Evolutionary conservation across 2,113 vertebrate species (phyloP).

Genomic region (Caracal caracal): DNA sequence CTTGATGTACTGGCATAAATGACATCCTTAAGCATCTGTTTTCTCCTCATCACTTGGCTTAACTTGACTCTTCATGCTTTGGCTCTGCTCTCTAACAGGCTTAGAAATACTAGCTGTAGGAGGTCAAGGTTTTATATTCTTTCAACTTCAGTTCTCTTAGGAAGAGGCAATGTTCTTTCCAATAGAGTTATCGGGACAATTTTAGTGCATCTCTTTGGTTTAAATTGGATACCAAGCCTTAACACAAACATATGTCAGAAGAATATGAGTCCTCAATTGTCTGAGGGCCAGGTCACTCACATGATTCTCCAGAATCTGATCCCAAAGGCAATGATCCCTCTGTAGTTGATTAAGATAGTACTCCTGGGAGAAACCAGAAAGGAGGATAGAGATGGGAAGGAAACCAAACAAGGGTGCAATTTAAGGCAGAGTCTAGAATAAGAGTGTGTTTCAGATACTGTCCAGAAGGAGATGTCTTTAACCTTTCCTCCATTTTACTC

Average conservation of each 20-base stretch:
- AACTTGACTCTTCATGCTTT: neutral
- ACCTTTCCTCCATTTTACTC: neutral
- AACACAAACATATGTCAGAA: neutral
- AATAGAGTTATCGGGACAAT: neutral
- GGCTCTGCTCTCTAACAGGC: neutral
- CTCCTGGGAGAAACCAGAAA: neutral
- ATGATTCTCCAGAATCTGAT: neutral
- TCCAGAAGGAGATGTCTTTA: neutral
- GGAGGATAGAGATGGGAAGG: neutral
- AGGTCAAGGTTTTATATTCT: neutral
- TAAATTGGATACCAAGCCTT: neutral
- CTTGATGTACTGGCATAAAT: neutral
- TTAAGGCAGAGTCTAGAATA: neutral
- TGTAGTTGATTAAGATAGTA: neutral
- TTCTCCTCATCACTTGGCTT: neutral
- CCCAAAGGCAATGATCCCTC: neutral
- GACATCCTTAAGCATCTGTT: neutral
- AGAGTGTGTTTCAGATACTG: no score
- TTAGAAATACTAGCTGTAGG: neutral
- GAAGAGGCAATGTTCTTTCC: neutral
- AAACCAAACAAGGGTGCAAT: neutral
- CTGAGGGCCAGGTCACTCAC: neutral
- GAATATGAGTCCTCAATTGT: neutral
- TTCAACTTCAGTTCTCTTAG: neutral
- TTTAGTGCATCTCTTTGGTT: neutral